Evolutionary conservation across 2,113 vertebrate species (phyloP), one percentile per base, ranked within the genome.

Genomic region (Chionis minor): DNA sequence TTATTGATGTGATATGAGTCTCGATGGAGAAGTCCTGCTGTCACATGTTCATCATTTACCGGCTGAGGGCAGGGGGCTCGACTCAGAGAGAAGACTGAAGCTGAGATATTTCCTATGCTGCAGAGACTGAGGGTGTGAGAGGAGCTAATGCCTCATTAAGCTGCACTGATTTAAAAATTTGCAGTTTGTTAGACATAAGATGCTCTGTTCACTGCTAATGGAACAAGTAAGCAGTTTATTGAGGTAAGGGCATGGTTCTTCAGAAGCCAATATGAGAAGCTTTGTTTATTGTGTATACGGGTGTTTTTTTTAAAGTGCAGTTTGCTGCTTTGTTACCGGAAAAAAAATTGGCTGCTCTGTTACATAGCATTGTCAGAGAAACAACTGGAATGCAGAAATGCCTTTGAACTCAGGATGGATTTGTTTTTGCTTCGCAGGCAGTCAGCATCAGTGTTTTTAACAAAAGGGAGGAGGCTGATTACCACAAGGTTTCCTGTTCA

Each of bases 1-100:
- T 97, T 97, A 97, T 45, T 97, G 96, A 95, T 96, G 92, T 1
- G 51, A 91, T 82, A 95, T 96, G 92, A 94, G 95, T 97, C 97
- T 97, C 85, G 0, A 73, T 97, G 96, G 96, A 96, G 84, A 96
- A 89, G 86, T 71, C 72, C 14, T 73, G 77, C 94, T 95, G 96
- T 97, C 96, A 97, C 89, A 92, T 90, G 92, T 81, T 82, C 89
- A 86, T 95, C 47, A 13, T 58, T n/a, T 35, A 75, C 89, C 6
- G 8, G 67, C 14, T 72, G 94, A 95, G 90, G 96, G 88, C 74
- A 91, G 58, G 61, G 79, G 70, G 59, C 78, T 24, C 3, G 17
- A 71, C 75, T 88, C 51, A 33, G n/a, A 65, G 59, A 65, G 81
- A 89, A 80, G 14, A 81, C 93, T 97, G 92, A 95, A 96, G 92